A percentile compares a stretch with the other conserved stretches of the same genome.
Conservation (phyloP, 1,140 invertebrate genomes). For the Zaprionus inermis region DNA sequence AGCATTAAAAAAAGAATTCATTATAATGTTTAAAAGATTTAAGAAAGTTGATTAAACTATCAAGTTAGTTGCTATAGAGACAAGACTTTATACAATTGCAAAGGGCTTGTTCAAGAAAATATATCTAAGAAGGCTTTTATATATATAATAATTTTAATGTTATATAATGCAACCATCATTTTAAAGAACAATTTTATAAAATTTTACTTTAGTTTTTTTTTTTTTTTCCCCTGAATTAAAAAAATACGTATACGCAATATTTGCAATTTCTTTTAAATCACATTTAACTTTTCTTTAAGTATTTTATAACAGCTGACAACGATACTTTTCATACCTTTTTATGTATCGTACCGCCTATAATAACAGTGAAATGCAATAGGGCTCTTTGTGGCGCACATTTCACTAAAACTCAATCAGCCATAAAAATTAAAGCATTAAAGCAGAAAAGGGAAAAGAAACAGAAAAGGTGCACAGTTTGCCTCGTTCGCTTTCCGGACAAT, state of each 20-base stretch:
- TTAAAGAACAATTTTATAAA: no score
- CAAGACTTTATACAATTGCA: no score
- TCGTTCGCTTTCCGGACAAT: slow-evolving; percentile 71
- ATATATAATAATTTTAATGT: no score
- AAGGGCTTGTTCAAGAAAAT: no score
- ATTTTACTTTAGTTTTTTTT: no score
- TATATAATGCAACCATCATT: no score
- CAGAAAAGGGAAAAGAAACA: neutral
- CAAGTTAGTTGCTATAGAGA: no score
- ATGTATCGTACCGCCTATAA: neutral
- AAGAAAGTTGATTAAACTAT: no score
- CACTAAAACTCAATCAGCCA: slow-evolving; percentile 62
- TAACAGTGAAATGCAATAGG: slow-evolving; percentile 30
- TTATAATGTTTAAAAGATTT: no score
- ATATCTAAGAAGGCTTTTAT: no score
- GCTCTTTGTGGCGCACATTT: slow-evolving; percentile 45
- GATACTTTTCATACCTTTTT: neutral
- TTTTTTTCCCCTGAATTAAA: no score
- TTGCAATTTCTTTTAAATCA: neutral
- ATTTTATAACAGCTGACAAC: neutral
- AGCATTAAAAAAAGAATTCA: neutral
- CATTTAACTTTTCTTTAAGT: neutral
- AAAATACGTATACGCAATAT: no score
- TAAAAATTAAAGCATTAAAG: slow-evolving; percentile 50
- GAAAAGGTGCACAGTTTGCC: slow-evolving; percentile 27